Evolutionary conservation across 2,888 invertebrate species (phyloP), one percentile per base, ranked within the genome.

Genomic region (Pristionchus exspectatus): DNA sequence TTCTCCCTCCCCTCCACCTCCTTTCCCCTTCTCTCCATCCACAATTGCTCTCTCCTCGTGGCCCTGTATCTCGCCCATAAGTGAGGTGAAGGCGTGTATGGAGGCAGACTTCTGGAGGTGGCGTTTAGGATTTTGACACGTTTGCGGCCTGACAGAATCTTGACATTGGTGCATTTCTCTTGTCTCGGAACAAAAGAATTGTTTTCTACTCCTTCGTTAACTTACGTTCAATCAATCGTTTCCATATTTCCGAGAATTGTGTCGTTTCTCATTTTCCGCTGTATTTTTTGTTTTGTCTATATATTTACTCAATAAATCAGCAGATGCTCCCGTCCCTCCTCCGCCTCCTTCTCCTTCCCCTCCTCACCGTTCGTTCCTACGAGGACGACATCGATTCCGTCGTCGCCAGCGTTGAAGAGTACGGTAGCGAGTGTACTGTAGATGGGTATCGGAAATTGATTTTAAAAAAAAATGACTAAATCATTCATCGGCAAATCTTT

Each of bases 331-430:
- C 33, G 0, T 63, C 69, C 0, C 7, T 69, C 24, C 87, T 87
- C 44, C 18, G 5, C 33, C 69, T 87, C 24, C 87, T 87, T 16
- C 38, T 33, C 69, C 66, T 69, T 50, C 87, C 69, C 3, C n/a
- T 50, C 16, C 21, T 44, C 21, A 24, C 24, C 56, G 69, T 69
- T 5, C 44, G 10, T 2, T 44, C 16, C 16, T n/a, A 50, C n/a
- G 87, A 69, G 21, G 69, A 87, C 44, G 69, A 86, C n/a, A 44
- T 86, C 30, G 86, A 83, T 21, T 83, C 83, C 24, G 14, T 83
- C 59, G 33, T 85, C 24, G 83, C 30, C 84, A 83, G 56, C 38
- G 30, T 38, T 85, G 59, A 85, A n/a, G 59, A 85, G 84, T 85
- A 85, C 44, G 44, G 44, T 44, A 44, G 44, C 44, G 44, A 44